Percentiles rank a stretch among this genome's conserved stretches.
phyloP scores from a whole-genome alignment of 2,113 vertebrate genomes.

The Lophura nycthemera region DNA sequence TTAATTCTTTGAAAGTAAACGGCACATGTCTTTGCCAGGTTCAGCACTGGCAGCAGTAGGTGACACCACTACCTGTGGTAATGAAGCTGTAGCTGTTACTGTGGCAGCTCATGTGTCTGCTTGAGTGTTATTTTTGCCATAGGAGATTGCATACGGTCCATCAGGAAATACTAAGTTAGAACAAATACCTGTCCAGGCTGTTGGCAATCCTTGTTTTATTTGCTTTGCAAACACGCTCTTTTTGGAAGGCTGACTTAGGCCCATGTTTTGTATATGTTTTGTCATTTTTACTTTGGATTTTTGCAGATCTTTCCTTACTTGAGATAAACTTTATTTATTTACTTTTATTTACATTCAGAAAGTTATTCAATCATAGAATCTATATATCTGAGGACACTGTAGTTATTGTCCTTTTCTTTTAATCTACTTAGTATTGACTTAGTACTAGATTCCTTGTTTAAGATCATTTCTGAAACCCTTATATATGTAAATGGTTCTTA shows the following conservation, averaged over 20 bases:
- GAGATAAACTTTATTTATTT: neutral
- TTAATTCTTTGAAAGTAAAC: neutral
- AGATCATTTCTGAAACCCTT: neutral
- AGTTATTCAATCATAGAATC: neutral
- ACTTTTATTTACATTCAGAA: neutral
- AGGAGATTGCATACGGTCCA: neutral
- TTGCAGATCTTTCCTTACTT: neutral
- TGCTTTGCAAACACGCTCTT: neutral
- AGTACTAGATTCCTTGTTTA: neutral
- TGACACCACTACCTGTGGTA: neutral
- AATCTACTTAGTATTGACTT: neutral
- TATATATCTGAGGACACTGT: neutral
- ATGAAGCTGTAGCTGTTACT: neutral
- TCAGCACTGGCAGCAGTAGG: neutral
- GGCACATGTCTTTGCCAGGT: neutral
- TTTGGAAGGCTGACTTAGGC: neutral
- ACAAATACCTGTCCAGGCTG: neutral
- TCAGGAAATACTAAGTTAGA: neutral
- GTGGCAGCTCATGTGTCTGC: neutral
- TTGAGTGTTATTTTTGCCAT: neutral
- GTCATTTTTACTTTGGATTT: neutral
- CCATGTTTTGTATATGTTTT: neutral
- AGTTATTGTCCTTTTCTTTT: neutral
- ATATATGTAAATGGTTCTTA: neutral
- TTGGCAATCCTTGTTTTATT: neutral